A percentile compares a stretch with the other conserved stretches of the same genome.
These are phyloP conservation scores for Dipodomys stephensi DNA, from an alignment of 2,113 vertebrate species.

Conservation along the genomic window DNA sequence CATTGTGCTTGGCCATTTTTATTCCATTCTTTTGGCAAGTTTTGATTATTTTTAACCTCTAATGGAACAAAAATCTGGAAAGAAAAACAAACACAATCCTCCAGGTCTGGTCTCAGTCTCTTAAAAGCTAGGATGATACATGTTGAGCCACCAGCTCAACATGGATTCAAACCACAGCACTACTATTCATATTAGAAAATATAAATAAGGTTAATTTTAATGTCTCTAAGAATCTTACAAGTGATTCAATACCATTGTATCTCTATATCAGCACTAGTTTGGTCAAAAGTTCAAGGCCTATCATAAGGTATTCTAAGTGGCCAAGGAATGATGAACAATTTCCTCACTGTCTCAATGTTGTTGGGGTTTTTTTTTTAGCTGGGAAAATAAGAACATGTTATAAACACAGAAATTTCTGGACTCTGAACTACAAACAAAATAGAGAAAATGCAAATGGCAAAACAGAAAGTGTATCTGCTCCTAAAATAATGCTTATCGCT, in stretches of 20 bases:
- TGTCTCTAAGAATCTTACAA: not conserved
- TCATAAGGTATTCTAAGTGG: not conserved
- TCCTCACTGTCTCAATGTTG: not conserved
- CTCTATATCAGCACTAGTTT: not conserved
- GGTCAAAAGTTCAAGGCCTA: not conserved
- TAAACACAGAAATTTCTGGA: too few species aligned
- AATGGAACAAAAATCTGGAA: too few species aligned
- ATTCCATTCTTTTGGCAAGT: too few species aligned
- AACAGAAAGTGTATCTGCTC: not conserved
- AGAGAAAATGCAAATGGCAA: constrained; percentile 31
- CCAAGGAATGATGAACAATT: not conserved
- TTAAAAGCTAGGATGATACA: too few species aligned
- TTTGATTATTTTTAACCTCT: too few species aligned
- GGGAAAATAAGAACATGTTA: not conserved
- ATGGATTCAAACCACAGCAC: not conserved
- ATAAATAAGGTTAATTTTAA: not conserved
- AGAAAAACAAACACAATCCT: too few species aligned
- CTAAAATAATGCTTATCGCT: constrained; percentile 3
- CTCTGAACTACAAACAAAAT: too few species aligned
- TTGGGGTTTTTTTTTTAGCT: not conserved
- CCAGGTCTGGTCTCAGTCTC: too few species aligned
- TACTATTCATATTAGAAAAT: not conserved
- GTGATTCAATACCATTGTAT: not conserved
- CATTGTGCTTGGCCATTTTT: too few species aligned
- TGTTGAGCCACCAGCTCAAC: not conserved